Evolutionary conservation across 2,797 vertebrate genomes (phyloP), one percentile per base, ranked within the genome.

Genomic region (Typhlichthys eigenmanni): DNA sequence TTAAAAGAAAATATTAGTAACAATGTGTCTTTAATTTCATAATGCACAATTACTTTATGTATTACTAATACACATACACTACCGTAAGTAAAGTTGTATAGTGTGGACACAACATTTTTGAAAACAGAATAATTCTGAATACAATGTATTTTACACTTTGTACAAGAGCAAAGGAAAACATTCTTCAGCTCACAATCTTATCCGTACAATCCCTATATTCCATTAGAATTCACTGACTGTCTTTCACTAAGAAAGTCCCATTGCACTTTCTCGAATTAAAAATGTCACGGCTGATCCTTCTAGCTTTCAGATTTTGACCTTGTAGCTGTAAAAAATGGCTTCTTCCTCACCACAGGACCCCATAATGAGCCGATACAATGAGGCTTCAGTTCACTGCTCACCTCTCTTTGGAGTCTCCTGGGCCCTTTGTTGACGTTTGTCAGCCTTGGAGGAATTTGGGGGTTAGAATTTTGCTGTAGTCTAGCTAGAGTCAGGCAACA

Each of bases 341-440:
- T 87, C 88, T 88, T 90, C 87, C 88, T 90, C 86, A 81, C 88
- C 70, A 79, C 81, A 71, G 84, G 89, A 89, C 74, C 83, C 84
- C 85, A 85, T 90, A 90, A 91, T 89, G 82, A 89, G 85, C 81
- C 84, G 79, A 75, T 84, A 87, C 88, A 91, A 90, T 84, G 81
- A 86, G 82, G 86, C 85, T 90, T 80, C 87, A 90, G 82, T 89
- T 91, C 85, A 86, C 83, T 89, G 90, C 87, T 86, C 90, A 88
- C 87, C 86, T 89, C 82, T 88, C 87, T 88, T 85, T 89, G 84
- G 85, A 86, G 82, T 90, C 78, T 88, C 83, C 80, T 47, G 16
- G 85, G 82, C 82, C 85, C 88, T 89, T 91, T 92, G 91, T 91
- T 88, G 87, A 88, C 78, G 65, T 89, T 89, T 92, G 82, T 90